A percentile compares a stretch with the other conserved stretches of the same genome.
These are phyloP conservation scores for Porphyrio hochstetteri DNA, from an alignment of 2,113 vertebrate genomes.

Conservation along the genomic window DNA sequence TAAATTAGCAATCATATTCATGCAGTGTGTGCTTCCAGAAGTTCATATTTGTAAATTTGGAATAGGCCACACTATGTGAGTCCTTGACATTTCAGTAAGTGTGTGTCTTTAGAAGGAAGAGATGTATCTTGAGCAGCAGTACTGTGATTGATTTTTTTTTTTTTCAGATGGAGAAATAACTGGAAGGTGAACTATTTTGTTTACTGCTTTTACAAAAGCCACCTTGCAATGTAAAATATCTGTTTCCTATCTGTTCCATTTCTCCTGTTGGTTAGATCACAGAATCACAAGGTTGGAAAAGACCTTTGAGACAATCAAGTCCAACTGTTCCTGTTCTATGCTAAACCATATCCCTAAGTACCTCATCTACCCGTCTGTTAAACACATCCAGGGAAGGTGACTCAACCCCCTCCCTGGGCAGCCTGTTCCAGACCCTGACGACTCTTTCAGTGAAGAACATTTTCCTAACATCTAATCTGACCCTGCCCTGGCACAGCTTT, in stretches of 20 bases:
- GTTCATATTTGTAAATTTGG: neutral
- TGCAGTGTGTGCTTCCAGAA: neutral
- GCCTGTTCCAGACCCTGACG: no score
- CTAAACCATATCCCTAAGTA: no score
- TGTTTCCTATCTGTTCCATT: neutral
- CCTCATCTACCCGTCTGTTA: no score
- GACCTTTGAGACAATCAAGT: no score
- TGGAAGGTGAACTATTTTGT: neutral
- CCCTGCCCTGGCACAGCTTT: no score
- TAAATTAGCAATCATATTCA: neutral
- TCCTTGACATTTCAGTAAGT: neutral
- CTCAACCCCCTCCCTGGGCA: no score
- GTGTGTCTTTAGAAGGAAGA: neutral
- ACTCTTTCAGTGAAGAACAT: no score
- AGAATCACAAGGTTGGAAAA: no score
- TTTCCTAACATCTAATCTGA: no score
- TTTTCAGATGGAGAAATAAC: neutral
- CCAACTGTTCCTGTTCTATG: no score
- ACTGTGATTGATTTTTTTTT: no score
- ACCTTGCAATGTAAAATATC: neutral
- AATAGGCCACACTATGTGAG: accelerated
- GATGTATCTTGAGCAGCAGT: neutral
- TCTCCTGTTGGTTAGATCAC: neutral
- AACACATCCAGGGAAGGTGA: no score
- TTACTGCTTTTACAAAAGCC: neutral